Base-by-base conservation (phyloP, 2,113 vertebrate genomes). In the Myrmophylax atrothorax region DNA sequence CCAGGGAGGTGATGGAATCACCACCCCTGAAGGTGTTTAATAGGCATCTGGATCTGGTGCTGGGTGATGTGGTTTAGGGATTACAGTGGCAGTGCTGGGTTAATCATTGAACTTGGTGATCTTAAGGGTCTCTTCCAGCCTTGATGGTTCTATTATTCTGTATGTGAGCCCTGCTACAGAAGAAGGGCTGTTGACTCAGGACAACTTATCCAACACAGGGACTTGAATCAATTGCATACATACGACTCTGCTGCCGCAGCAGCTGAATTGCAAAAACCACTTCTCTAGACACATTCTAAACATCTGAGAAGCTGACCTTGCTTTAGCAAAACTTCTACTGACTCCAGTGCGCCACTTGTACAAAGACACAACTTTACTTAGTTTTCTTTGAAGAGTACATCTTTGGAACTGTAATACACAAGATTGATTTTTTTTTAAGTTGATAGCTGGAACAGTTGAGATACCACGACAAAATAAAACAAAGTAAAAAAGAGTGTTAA, bases 31-130 rank as follows among this genome's bases (percentile, higher is more conserved):
- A 18, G 31, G 42, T 31, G 50, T 38, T 82, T 17, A 28, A 44
- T 23, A 59, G 33, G 19, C 1, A 0, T 49, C 31, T 49, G 35
- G 23, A n/a, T 59, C 33, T 81, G 44, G 37, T 3, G 2, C 23
- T 44, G 44, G 44, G 6, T 44, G 23, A 19, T 52, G 46, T 49
- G 28, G 20, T 50, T 62, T 15, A 50, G 14, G 12, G 15, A 12
- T 50, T 59, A 44, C 86, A 52, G 52, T 52, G 77, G 23, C 28
- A 52, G 23, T 38, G 23, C 37, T 46, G 52, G 33, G 15, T 38
- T 18, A 31, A 35, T 14, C 13, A 18, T 26, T 72, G 17, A 31
- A 35, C 31, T 56, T n/a, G 19, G 67, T 52, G 37, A 53, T n/a
- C 38, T 59, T 52, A 60, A 29, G 68, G 19, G 46, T 40, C 4